These are phyloP conservation scores for Falcaria lacertinaria DNA, from an alignment of 2,888 invertebrate genomes.

Conservation along the genomic window DNA sequence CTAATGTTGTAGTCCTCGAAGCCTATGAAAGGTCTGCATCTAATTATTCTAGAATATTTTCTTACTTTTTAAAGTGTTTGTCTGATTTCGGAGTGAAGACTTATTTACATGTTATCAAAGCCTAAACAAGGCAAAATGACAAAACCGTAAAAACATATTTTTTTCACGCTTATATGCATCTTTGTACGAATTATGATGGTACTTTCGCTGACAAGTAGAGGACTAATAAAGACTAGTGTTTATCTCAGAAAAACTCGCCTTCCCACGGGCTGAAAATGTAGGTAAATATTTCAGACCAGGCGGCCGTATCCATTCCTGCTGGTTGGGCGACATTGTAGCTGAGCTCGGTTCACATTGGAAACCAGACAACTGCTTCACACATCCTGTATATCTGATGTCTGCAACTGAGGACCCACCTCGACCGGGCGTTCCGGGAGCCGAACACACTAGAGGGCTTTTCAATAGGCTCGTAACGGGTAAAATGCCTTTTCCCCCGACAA, in stretches of 20 bases:
- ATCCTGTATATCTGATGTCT: constrained; percentile 82
- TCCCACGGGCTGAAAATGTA: no score
- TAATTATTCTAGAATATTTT: no score
- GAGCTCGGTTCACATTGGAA: constrained; percentile 87
- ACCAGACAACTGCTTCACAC: constrained; percentile 64
- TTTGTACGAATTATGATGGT: no score
- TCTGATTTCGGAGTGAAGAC: no score
- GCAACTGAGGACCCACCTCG: constrained; percentile 82
- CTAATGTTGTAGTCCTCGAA: constrained; percentile 85
- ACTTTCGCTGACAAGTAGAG: no score
- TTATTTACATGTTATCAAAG: no score
- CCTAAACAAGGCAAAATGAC: no score
- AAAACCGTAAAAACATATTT: no score
- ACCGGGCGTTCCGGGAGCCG: constrained; percentile 69
- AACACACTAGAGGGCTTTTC: constrained; percentile 78
- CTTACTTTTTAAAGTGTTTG: no score
- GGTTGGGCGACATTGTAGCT: constrained; percentile 87
- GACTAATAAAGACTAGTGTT: no score
- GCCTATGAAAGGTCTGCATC: constrained; percentile 83
- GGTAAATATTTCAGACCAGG: constrained; percentile 82
- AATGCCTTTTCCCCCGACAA: constrained; percentile 79
- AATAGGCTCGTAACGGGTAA: constrained; percentile 82
- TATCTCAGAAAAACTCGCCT: no score
- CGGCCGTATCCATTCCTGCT: constrained; percentile 87
- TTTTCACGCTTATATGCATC: no score